phyloP scores from a whole-genome alignment of 2,888 invertebrate species.

The Rotaria sp. region DNA sequence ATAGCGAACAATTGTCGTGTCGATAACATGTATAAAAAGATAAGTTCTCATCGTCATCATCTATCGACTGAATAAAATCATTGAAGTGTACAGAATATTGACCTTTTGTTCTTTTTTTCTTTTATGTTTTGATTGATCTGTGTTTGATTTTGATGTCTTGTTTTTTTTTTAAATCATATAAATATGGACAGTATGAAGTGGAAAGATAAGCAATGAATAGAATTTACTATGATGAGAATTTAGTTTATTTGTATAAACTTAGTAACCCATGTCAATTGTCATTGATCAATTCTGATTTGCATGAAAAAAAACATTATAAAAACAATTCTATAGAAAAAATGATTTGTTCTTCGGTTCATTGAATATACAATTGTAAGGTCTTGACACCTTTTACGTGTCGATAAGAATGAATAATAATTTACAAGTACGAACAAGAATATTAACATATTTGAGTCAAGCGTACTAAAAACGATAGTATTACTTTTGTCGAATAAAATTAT shows the following conservation, averaged over 20 bases:
- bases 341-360: neutral
- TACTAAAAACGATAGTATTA: too few relatives aligned
- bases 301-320: neutral
- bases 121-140: neutral
- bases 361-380: neutral
- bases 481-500: too few relatives aligned
- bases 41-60: neutral
- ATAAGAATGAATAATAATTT: neutral
- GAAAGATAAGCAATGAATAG: neutral
- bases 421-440: too few relatives aligned
- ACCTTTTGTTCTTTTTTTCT: neutral
- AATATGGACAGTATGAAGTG: slow-evolving; percentile 8
- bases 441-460: too few relatives aligned
- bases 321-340: neutral
- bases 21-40: neutral
- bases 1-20: neutral
- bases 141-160: neutral
- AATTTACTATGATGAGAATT: neutral
- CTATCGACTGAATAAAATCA: neutral
- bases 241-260: neutral
- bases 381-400: neutral
- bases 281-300: neutral
- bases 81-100: neutral
- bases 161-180: neutral
- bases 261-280: neutral